Evolutionary conservation across 2,888 invertebrate species (phyloP).

Genomic region (Melinopterus prodromus): DNA sequence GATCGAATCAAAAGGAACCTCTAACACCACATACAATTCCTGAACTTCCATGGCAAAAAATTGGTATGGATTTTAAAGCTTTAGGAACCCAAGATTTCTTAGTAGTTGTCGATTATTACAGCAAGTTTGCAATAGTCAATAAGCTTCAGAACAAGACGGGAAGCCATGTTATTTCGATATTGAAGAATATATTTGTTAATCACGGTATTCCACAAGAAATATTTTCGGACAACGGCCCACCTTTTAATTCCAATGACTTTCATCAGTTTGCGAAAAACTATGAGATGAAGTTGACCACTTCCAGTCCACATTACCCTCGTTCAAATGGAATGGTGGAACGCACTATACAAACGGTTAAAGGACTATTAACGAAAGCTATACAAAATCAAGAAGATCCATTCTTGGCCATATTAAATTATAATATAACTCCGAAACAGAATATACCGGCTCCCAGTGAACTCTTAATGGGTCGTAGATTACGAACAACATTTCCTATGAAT

Average conservation of each 20-base stretch:
- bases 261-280: slow-evolving; percentile 39
- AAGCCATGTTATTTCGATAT: slow-evolving; percentile 34
- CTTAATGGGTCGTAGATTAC: slow-evolving; percentile 45
- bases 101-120: slow-evolving; percentile 45
- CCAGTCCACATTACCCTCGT: slow-evolving; percentile 38
- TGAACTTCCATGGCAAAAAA: slow-evolving; percentile 41
- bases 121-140: slow-evolving; percentile 45
- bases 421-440: slow-evolving; percentile 44
- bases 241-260: slow-evolving; percentile 39
- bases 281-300: slow-evolving; percentile 35
- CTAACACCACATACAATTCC: slow-evolving; percentile 40
- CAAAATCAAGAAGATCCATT: slow-evolving; percentile 43
- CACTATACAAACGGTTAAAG: slow-evolving; percentile 44
- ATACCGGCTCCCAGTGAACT: slow-evolving; percentile 44
- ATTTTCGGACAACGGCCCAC: slow-evolving; percentile 42
- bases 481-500: slow-evolving; percentile 26
- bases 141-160: slow-evolving; percentile 38
- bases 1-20: slow-evolving; percentile 32
- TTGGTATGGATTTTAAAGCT: too few relatives aligned
- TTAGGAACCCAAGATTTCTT: slow-evolving; percentile 40
- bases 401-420: slow-evolving; percentile 41
- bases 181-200: slow-evolving; percentile 32
- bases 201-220: slow-evolving; percentile 29
- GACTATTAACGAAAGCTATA: slow-evolving; percentile 39
- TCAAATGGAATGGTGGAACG: slow-evolving; percentile 45